Base-by-base conservation (phyloP, 2,113 vertebrate genomes). In the Opisthocomus hoazin region DNA sequence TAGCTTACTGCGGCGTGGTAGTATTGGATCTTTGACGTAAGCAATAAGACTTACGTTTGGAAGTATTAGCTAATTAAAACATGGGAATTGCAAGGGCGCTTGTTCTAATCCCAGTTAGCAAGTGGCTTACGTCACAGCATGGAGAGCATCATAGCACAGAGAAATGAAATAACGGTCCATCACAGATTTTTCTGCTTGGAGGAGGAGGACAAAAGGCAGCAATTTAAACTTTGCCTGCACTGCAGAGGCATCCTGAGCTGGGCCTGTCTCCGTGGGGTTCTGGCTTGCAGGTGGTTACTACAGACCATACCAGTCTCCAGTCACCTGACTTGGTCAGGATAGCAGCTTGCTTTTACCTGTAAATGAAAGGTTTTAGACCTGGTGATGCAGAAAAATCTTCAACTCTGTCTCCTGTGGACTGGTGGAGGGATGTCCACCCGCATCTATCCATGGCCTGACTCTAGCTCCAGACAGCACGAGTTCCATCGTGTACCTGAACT, bases 51-150 rank as follows among this genome's bases (percentile, higher is more conserved):
- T 77, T 78, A 41, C 22, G 21, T 84, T 93, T 92, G 88, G 69
- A 58, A 90, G 51, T 89, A 85, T 84, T 94, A 93, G 79, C 54
- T 90, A 82, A 79, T 92, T 94, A 89, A 77, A 88, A 66, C 17
- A 29, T 32, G 32, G 61, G 69, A 91, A 81, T 23, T 87, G 57
- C 6, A 18, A 80, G 50, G 45, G 45, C 5, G 4, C 54, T 90
- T 58, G 37, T 73, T 76, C 60, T 89, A 71, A 68, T 90, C 53
- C 86, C 6, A 1, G 26, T 50, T 78, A 91, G 64, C 80, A 75
- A 60, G 45, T 58, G 56, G 51, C 37, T 85, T 89, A 18, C 57
- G 90, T 53, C 78, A 71, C 83, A 81, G 84, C 36, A 17, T 10
- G 10, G 41, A 77, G 70, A 70, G 56, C 48, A 43, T 29, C 20